Base-by-base conservation (phyloP, 92 coral and sea anemone species). In the Hydrozoanthus gracilis region DNA sequence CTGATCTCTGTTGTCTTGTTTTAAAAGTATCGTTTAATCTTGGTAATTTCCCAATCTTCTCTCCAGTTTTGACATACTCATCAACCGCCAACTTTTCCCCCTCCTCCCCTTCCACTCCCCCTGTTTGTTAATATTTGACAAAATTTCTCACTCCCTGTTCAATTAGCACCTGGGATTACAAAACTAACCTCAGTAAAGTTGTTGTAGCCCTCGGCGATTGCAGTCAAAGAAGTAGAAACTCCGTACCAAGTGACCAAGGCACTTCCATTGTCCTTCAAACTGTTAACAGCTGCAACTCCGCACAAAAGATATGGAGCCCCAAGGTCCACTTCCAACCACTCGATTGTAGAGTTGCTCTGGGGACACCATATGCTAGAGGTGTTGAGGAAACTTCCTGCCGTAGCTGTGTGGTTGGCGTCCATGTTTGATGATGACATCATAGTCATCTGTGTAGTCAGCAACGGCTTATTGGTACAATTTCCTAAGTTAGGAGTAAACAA, bases 301-400 rank as follows among this genome's bases (percentile, higher is more conserved):
- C 76, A 71, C 51, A 71, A 51, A 45, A 71, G n/a, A 14, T 71
- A 71, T 46, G 76, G 76, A 4, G 76, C 76, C 12, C 76, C 76
- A 16, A 71, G 76, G n/a, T 71, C 76, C 76, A 71, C 76, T 71
- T 71, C 76, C 44, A 71, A 51, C 76, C 76, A 71, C n/a, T 71
- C 76, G 9, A 39, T 44, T 14, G 76, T 12, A 8, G 76, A 71
- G 4, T 71, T 71, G 50, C 76, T 71, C 48, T 71, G 76, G 4
- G 76, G 76, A 39, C 76, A 71, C 76, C 76, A 71, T 11, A 47
- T 49, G 8, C 60, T 73, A 3, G 54, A 3, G 2, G 61, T 8
- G 78, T 49, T 48, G 13, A 73, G 35, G 16, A 8, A 5, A 9
- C 8, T 50, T 51, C 60, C 78, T 47, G 5, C 54, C 39, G 4